Conservation (phyloP, 2,797 vertebrate species). For the Acanthiza pusilla region DNA sequence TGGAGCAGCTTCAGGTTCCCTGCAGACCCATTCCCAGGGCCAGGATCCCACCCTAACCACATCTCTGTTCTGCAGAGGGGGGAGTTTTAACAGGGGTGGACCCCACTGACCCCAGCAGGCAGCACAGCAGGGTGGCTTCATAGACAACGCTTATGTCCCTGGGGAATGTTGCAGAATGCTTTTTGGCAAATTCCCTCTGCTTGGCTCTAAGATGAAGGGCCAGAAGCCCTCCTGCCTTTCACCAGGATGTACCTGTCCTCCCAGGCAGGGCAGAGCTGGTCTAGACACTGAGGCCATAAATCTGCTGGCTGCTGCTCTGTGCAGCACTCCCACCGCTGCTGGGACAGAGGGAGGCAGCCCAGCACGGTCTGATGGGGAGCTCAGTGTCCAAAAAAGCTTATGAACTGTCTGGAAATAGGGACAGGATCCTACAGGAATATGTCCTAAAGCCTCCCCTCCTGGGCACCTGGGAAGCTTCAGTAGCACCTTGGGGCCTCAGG, state of each 20-base stretch:
- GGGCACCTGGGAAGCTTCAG: neutral
- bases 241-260: neutral
- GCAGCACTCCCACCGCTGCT: neutral
- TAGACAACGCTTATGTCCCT: rapidly evolving
- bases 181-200: neutral
- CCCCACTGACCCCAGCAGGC: rapidly evolving
- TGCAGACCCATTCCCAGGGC: neutral
- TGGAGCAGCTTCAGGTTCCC: neutral
- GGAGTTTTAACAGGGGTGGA: neutral
- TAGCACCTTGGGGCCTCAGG: neutral
- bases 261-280: neutral
- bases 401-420: neutral
- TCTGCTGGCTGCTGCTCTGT: neutral
- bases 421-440: neutral
- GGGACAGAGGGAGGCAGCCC: neutral
- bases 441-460: neutral
- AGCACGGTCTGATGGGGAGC: neutral
- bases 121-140: neutral
- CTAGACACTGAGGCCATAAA: neutral
- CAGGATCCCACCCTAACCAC: neutral
- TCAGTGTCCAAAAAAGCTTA: neutral
- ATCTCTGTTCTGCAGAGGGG: neutral
- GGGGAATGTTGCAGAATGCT: rapidly evolving
- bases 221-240: neutral
- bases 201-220: neutral